These are phyloP conservation scores for Neuroscelio doddi DNA, from an alignment of 2,888 invertebrate genomes.

Conservation along the genomic window DNA sequence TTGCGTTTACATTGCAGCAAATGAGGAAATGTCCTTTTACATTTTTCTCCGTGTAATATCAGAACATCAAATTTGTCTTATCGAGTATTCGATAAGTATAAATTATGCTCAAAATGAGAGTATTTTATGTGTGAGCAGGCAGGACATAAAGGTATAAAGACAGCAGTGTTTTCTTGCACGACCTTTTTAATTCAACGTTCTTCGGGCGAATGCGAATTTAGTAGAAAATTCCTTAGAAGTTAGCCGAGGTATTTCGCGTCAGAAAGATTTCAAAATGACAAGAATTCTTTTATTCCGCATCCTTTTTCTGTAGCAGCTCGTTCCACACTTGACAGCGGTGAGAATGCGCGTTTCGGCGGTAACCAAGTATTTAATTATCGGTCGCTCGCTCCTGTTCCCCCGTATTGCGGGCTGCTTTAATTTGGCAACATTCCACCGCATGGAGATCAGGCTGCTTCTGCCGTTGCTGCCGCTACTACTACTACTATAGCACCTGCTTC, in stretches of 20 bases:
- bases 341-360: slow-evolving; percentile 43
- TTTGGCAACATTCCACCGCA: slow-evolving; percentile 62
- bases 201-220: slow-evolving; percentile 1
- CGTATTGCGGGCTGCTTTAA: slow-evolving; percentile 47
- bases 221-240: slow-evolving; percentile 41
- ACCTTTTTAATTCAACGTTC: slow-evolving; percentile 20
- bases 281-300: slow-evolving; percentile 45
- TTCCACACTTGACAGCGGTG: slow-evolving; percentile 41
- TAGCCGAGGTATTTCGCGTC: slow-evolving; percentile 44
- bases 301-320: slow-evolving; percentile 36
- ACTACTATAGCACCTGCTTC: slow-evolving; percentile 33
- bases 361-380: slow-evolving; percentile 47
- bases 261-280: slow-evolving; percentile 46
- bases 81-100: no score
- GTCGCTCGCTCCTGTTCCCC: slow-evolving; percentile 28
- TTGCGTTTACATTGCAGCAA: no score
- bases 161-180: slow-evolving; percentile 27
- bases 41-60: no score
- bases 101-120: no score
- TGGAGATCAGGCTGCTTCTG: slow-evolving; percentile 60
- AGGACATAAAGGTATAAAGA: no score
- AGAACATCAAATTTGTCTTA: no score
- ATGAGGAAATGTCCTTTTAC: no score
- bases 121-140: no score
- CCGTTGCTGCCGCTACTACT: slow-evolving; percentile 38